Conservation (phyloP, 2,888 invertebrate genomes). For the Cotesia congregata region DNA sequence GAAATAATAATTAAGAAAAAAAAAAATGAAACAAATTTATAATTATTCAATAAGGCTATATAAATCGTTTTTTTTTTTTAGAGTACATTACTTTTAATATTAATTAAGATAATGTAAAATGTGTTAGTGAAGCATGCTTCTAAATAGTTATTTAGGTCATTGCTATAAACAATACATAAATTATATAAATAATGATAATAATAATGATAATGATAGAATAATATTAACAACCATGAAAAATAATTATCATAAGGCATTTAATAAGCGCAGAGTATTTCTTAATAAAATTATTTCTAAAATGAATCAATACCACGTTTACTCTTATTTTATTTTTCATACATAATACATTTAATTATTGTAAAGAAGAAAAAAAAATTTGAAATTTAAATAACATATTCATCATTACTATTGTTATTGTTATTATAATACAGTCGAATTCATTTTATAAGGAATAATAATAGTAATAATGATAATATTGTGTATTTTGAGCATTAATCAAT, state of each 20-base stretch:
- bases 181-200: no score
- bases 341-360: constrained; percentile 1
- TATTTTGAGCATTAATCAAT: not conserved
- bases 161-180: constrained; percentile 66
- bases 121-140: constrained; percentile 70
- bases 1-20: constrained; percentile 33
- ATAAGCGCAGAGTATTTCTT: constrained; percentile 71
- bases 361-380: not conserved
- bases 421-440: constrained; percentile 1
- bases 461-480: not conserved
- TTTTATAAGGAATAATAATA: not conserved
- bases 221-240: constrained; percentile 45
- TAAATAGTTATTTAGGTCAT: constrained; percentile 68
- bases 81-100: constrained; percentile 63
- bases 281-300: constrained; percentile 70
- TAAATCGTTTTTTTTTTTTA: constrained; percentile 63
- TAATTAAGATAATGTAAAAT: constrained; percentile 69
- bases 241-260: constrained; percentile 70
- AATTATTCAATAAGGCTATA: constrained; percentile 38
- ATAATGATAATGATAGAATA: constrained; percentile 58
- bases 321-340: constrained; percentile 32
- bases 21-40: constrained; percentile 45
- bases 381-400: not conserved
- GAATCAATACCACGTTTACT: constrained; percentile 34
- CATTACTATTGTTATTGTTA: not conserved